A percentile compares a stretch with the other conserved stretches of the same genome.
These are phyloP conservation scores for Heliconius erato DNA, from an alignment of 2,888 invertebrate genomes.

Conservation along the genomic window DNA sequence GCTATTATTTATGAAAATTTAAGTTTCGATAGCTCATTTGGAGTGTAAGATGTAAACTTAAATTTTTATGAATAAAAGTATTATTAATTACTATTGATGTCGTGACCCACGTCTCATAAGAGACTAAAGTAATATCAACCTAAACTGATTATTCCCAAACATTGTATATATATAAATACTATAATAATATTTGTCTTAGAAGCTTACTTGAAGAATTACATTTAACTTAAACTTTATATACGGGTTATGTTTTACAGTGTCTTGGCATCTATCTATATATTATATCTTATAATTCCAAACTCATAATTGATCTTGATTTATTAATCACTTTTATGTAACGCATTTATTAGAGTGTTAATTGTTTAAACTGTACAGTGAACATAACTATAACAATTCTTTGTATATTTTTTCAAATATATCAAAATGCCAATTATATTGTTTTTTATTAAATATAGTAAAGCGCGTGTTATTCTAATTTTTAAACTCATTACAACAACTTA, in stretches of 20 bases:
- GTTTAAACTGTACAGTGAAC: constrained; percentile 80
- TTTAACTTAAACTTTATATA: constrained; percentile 54
- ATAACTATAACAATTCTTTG: constrained; percentile 78
- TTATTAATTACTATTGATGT: constrained; percentile 35
- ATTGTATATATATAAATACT: constrained; percentile 42
- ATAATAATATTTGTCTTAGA: constrained; percentile 40
- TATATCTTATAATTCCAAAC: constrained; percentile 38
- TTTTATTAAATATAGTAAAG: constrained; percentile 31
- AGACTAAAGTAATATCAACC: constrained; percentile 38
- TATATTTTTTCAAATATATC: constrained; percentile 84
- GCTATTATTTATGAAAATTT: constrained; percentile 30
- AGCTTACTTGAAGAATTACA: constrained; percentile 37
- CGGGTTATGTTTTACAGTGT: constrained; percentile 61
- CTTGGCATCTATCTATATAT: constrained; percentile 49
- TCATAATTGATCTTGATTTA: constrained; percentile 36
- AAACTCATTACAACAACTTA: background rate
- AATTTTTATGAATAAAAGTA: constrained; percentile 34
- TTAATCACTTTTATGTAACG: constrained; percentile 63
- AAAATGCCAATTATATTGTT: constrained; percentile 64
- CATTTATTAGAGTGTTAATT: constrained; percentile 78
- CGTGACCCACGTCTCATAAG: constrained; percentile 38
- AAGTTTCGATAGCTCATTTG: constrained; percentile 20
- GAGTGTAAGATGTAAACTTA: constrained; percentile 1
- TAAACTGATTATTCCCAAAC: constrained; percentile 44
- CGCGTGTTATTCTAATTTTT: background rate